Percentiles rank a stretch among this genome's conserved stretches.
Evolutionary conservation across 2,113 vertebrate genomes (phyloP).

Genomic region (Benitochromis conjunctus): DNA sequence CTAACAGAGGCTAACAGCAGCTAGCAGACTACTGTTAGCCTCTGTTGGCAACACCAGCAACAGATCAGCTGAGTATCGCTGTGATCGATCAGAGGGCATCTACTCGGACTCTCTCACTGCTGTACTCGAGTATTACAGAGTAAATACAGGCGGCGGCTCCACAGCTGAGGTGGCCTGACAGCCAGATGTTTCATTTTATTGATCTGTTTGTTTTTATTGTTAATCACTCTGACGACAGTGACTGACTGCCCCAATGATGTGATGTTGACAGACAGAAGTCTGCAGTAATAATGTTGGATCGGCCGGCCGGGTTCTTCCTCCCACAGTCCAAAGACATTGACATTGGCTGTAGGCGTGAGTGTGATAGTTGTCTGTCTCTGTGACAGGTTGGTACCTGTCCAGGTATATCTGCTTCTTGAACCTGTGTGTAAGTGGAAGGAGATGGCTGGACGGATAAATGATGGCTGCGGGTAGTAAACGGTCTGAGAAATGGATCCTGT

Average conservation of each 20-base stretch:
- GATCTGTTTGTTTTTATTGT: not conserved
- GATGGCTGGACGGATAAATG: not conserved
- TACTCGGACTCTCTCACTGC: no score
- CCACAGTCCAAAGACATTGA: not conserved
- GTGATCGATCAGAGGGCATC: no score
- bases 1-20: no score
- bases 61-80: not conserved
- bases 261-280: not conserved
- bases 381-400: not conserved
- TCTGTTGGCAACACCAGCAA: not conserved
- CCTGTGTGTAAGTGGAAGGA: not conserved
- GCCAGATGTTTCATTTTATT: not conserved
- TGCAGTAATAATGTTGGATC: not conserved
- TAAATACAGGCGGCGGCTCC: no score
- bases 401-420: not conserved
- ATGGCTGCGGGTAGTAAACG: not conserved
- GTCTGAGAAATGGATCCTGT: not conserved
- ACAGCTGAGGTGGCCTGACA: not conserved
- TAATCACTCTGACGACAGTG: not conserved
- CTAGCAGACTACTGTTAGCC: not conserved
- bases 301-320: not conserved
- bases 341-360: not conserved
- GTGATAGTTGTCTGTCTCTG: not conserved
- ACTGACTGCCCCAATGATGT: not conserved
- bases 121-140: no score